phyloP scores from a whole-genome alignment of 1,140 invertebrate species.

The Mylabris phalerata region DNA sequence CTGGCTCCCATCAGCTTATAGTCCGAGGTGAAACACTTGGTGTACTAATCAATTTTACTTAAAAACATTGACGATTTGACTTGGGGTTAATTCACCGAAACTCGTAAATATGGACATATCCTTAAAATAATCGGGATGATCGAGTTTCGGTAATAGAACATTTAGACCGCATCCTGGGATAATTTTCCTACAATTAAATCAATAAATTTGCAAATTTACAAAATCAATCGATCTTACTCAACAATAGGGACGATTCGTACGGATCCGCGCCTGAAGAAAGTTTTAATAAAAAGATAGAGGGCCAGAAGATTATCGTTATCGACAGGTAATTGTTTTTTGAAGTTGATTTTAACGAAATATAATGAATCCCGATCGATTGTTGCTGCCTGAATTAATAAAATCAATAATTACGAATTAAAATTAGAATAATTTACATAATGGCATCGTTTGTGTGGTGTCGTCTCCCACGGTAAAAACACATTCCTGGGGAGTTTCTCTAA shows the following conservation, averaged over 20 bases:
- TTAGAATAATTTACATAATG: neutral
- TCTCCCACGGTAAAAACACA: conserved; percentile 37
- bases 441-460: neutral
- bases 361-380: conserved; percentile 21
- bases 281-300: conserved; percentile 29
- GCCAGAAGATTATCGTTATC: conserved; percentile 20
- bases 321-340: conserved; percentile 29
- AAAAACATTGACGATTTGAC: conserved; percentile 31
- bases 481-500: conserved; percentile 31
- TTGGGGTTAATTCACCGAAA: conserved; percentile 32
- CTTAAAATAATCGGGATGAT: conserved; percentile 27
- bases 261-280: conserved; percentile 26
- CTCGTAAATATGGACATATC: conserved; percentile 35
- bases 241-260: conserved; percentile 24
- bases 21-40: neutral
- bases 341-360: conserved; percentile 31
- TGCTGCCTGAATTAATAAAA: conserved; percentile 5
- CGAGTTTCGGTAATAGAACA: conserved; percentile 26
- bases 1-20: no score
- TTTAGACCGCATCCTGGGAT: conserved; percentile 30
- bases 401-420: neutral
- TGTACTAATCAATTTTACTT: conserved; percentile 17
- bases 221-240: conserved; percentile 12
- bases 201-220: neutral
- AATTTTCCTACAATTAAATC: conserved; percentile 30